phyloP scores from a whole-genome alignment of 2,797 vertebrate genomes.

The Percopsis omiscomaycus region DNA sequence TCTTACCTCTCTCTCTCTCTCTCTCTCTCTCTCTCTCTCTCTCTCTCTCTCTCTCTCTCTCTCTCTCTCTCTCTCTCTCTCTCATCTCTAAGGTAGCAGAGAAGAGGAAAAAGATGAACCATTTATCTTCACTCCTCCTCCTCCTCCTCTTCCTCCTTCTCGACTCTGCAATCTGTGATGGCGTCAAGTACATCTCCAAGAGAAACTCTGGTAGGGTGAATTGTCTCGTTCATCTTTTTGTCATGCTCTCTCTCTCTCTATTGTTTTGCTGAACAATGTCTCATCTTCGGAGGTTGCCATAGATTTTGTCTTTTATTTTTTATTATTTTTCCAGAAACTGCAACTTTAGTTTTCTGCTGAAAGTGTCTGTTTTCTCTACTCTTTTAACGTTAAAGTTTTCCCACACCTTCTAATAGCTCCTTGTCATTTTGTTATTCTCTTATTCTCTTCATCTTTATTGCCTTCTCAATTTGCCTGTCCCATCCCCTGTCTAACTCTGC shows the following conservation, averaged over 20 bases:
- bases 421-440: too few relatives aligned
- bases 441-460: too few relatives aligned
- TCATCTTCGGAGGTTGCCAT: neutral
- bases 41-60: constrained; percentile 13
- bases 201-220: constrained; percentile 92
- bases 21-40: constrained; percentile 14
- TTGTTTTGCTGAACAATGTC: neutral
- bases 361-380: too few relatives aligned
- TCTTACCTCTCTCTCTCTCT: constrained; percentile 8
- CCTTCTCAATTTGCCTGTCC: too few relatives aligned
- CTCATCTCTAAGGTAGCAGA: constrained; percentile 69
- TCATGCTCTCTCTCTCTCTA: constrained; percentile 1
- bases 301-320: neutral
- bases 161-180: constrained; percentile 82
- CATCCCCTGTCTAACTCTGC: too few relatives aligned
- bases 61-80: constrained; percentile 15
- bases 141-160: constrained; percentile 83
- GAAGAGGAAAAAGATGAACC: constrained; percentile 85
- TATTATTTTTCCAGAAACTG: neutral
- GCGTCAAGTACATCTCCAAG: constrained; percentile 92
- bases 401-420: too few relatives aligned
- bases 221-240: neutral
- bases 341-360: too few relatives aligned
- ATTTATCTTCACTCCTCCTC: constrained; percentile 77
- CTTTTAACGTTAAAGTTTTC: too few relatives aligned